Conservation (phyloP, 2,888 invertebrate species). For the Celastrina argiolus region DNA sequence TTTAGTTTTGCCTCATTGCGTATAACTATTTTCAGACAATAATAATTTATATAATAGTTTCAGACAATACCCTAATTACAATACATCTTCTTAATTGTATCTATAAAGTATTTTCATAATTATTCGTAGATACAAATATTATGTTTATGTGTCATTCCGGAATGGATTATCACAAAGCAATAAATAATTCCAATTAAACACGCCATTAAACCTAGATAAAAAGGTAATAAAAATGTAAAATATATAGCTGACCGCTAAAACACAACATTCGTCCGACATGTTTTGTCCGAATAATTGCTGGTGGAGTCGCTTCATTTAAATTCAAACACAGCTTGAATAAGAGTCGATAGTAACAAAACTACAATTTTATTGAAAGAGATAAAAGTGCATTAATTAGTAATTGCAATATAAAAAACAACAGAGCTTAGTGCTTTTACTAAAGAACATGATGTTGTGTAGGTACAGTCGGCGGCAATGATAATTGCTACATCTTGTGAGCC, state of each 20-base stretch:
- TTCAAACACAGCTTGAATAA: neutral
- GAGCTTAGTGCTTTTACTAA: too few relatives aligned
- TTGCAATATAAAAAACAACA: neutral
- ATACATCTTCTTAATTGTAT: neutral
- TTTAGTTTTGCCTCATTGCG: neutral
- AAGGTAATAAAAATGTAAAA: conserved; percentile 17
- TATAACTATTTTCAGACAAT: too few relatives aligned
- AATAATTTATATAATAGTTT: too few relatives aligned
- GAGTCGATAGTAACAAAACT: neutral
- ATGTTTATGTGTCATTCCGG: conserved; percentile 3
- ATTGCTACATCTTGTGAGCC: neutral
- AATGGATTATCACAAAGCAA: conserved; percentile 10
- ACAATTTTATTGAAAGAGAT: conserved; percentile 6
- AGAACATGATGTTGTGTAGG: neutral
- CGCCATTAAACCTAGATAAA: conserved; percentile 18
- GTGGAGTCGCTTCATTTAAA: neutral
- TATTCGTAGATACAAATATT: neutral
- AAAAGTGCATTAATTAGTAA: neutral
- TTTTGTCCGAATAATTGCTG: conserved; percentile 7
- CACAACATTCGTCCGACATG: neutral
- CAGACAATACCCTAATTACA: neutral
- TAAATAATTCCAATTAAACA: conserved; percentile 20
- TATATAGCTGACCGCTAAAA: conserved; percentile 14
- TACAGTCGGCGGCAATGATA: neutral
- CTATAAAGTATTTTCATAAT: neutral